Evolutionary conservation across 2,113 vertebrate species (phyloP), one percentile per base, ranked within the genome.

Genomic region (Oxyura jamaicensis): DNA sequence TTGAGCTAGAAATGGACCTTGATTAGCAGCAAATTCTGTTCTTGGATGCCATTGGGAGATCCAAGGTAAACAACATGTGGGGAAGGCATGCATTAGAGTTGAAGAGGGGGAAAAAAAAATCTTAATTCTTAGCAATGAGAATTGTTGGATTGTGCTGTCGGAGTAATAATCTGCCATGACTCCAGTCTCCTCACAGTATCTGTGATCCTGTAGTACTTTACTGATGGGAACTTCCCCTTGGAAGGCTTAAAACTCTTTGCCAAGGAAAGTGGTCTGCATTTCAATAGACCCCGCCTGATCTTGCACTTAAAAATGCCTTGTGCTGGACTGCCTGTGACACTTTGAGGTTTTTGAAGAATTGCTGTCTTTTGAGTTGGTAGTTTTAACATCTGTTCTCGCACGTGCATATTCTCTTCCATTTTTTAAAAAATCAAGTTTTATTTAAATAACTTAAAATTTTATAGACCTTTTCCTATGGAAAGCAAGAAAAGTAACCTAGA

Each of bases 271-370:
- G 72, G 95, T 94, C 92, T 97, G 90, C 90, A 85, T 93, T 96
- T 96, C 91, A 92, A 78, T 77, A 93, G 95, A 90, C 83, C 76
- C 3, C 79, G 10, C 66, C 71, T 90, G 73, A 86, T 96, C 84
- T 94, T 96, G 95, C 97, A 96, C 92, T 96, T 96, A 83, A 92
- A 84, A 94, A 96, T 86, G 91, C 90, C 91, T 96, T 93, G 83
- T 95, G 89, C 90, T 97, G 95, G 89, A 96, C 88, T 94, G 95
- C 92, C 90, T 94, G 84, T 96, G 95, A 89, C 44, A 83, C 78
- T 96, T 92, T 26, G 76, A 88, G 67, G 62, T 84, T 95, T 93
- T 88, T 80, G 59, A 91, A 84, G 68, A 96, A 91, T 91, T 91
- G 87, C 46, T 80, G 55, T 91, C 58, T 86, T 94, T 92, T 86